Evolutionary conservation across 2,113 vertebrate genomes (phyloP), one percentile per base, ranked within the genome.

Genomic region (Halcyon malimbica): DNA sequence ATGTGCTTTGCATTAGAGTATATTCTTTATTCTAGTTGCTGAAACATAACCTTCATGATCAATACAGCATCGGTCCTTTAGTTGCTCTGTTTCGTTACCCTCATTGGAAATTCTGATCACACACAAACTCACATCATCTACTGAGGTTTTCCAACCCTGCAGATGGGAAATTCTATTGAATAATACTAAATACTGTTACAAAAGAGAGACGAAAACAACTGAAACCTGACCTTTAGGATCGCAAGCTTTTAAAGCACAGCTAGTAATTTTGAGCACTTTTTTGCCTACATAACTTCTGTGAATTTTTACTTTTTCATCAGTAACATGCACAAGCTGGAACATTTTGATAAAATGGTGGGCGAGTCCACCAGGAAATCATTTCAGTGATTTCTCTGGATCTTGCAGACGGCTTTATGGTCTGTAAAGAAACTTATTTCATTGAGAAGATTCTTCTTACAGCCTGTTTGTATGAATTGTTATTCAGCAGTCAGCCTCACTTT

Each of bases 141-240:
- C 90, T 26, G 56, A 92, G 39, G 53, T 71, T 96, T 95, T 83
- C 91, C 57, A 91, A 41, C 65, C 80, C 42, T 67, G 48, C 42
- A 60, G 87, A 60, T 69, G 53, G 60, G 62, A 89, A 84, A 91
- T 88, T 83, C 77, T 94, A 39, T 28, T 81, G 69, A 87, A 57
- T 44, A 91, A 71, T 11, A 25, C 33, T 56, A 87, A 80, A 39
- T 31, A 44, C 35, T 64, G 17, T 20, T n/a, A 84, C 48, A 79
- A 93, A 79, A 76, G 67, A 76, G 70, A 76, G 42, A 77, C 26
- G 68, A 83, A 82, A 18, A 0, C 51, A 31, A 31, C 29, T 64
- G 68, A 64, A 93, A 78, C 16, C 24, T 50, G 69, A 71, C 89
- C 62, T 91, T 84, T 46, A 4, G 5, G 73, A 64, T 68, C 42